Conservation (phyloP, 1,140 invertebrate species). For the Danaus melanippus region DNA sequence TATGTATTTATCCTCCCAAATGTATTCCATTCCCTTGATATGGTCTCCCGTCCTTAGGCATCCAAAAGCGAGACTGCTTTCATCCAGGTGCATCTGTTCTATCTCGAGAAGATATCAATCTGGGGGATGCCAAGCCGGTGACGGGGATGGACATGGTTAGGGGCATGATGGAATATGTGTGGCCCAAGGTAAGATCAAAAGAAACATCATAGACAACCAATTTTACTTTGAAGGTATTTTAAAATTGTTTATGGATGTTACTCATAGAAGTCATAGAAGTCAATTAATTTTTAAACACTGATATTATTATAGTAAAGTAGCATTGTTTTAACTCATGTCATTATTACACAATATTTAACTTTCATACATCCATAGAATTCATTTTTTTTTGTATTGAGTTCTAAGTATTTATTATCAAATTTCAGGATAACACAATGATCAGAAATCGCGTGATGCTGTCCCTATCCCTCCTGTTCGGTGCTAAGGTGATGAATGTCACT, state of each 20-base stretch:
- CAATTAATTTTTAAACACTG: no score
- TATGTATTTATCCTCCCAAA: conserved; percentile 16
- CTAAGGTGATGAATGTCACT: conserved; percentile 91
- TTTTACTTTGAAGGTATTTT: no score
- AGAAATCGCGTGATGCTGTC: conserved; percentile 89
- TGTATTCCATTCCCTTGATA: conserved; percentile 38
- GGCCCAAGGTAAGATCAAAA: conserved; percentile 84
- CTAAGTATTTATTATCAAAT: background rate
- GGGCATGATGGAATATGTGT: conserved; percentile 93
- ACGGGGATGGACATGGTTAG: conserved; percentile 86
- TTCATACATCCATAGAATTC: no score
- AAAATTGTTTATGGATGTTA: no score
- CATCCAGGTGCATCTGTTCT: conserved; percentile 87
- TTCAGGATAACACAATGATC: conserved; percentile 84
- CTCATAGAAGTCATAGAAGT: no score
- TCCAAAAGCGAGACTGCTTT: conserved; percentile 87
- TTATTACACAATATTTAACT: no score
- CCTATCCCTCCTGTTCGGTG: conserved; percentile 83
- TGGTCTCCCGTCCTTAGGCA: conserved; percentile 65
- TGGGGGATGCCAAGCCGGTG: conserved; percentile 75
- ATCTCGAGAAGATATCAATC: conserved; percentile 76
- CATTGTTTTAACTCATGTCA: no score
- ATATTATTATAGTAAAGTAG: no score
- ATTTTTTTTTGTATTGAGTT: no score
- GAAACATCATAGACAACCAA: no score